phyloP scores from a whole-genome alignment of 2,888 invertebrate genomes.

The Tetragnatha montana region DNA sequence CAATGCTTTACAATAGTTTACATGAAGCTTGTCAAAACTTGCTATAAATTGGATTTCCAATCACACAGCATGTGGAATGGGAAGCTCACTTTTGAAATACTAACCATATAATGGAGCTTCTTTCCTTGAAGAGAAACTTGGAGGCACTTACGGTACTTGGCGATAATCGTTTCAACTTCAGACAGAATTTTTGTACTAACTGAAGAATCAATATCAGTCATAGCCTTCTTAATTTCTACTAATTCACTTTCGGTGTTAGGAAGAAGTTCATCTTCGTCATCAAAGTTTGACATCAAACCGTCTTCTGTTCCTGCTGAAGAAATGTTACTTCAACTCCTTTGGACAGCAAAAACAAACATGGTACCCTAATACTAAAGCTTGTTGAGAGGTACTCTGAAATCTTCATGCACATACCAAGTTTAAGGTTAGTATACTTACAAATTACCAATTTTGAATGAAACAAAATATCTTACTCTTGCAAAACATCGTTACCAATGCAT shows the following conservation, averaged over 20 bases:
- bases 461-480: neutral
- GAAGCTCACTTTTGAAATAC: conserved; percentile 18
- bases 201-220: conserved; percentile 64
- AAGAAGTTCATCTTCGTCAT: conserved; percentile 62
- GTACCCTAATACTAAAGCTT: conserved; percentile 24
- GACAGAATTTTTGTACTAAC: conserved; percentile 66
- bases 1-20: neutral
- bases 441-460: neutral
- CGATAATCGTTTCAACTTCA: conserved; percentile 67
- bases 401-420: conserved; percentile 39
- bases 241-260: conserved; percentile 55
- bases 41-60: conserved; percentile 1
- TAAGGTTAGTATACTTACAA: conserved; percentile 13
- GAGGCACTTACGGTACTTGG: conserved; percentile 71
- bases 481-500: neutral
- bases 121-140: conserved; percentile 63
- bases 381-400: conserved; percentile 30
- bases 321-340: conserved; percentile 59
- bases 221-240: conserved; percentile 59
- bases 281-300: conserved; percentile 60
- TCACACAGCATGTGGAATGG: neutral
- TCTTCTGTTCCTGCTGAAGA: conserved; percentile 69
- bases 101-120: conserved; percentile 69
- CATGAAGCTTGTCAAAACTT: neutral
- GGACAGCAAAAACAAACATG: conserved; percentile 44